Base-by-base conservation (phyloP, 2,888 invertebrate species). In the Pemphredon lugubris region DNA sequence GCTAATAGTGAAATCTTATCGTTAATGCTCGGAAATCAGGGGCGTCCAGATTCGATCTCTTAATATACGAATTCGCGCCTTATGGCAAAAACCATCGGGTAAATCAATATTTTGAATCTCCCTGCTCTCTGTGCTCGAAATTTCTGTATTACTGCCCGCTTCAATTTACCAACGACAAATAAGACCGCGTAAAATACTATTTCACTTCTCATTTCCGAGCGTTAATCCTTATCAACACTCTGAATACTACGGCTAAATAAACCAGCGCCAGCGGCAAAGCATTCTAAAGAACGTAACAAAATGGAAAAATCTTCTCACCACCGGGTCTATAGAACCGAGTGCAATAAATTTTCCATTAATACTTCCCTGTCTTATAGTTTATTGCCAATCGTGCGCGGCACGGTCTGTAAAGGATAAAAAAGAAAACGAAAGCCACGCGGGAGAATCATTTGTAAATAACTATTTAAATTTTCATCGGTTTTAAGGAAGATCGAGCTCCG, bases 21-120 rank as follows among this genome's bases (percentile, higher is more conserved):
- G 1, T 58, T 20, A 21, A 53, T 40, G 6, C 47, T 54, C n/a
- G 21, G 18, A 44, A 69, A 59, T 67, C n/a, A 18, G n/a, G n/a
- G n/a, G n/a, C n/a, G n/a, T n/a, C n/a, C n/a, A n/a, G n/a, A n/a
- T n/a, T n/a, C n/a, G n/a, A n/a, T n/a, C n/a, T n/a, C n/a, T n/a
- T n/a, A n/a, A n/a, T n/a, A n/a, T n/a, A n/a, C n/a, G n/a, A n/a
- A n/a, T n/a, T n/a, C n/a, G n/a, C n/a, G n/a, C n/a, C n/a, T n/a
- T n/a, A n/a, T n/a, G n/a, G n/a, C n/a, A n/a, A n/a, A n/a, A n/a
- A n/a, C n/a, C n/a, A n/a, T n/a, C n/a, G n/a, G n/a, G n/a, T n/a
- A n/a, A n/a, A n/a, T n/a, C n/a, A n/a, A n/a, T n/a, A n/a, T n/a
- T n/a, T n/a, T n/a, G n/a, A n/a, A n/a, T n/a, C n/a, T n/a, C n/a